Evolutionary conservation across 2,113 vertebrate genomes (phyloP).

Genomic region (Sarotherodon lohbergeri): DNA sequence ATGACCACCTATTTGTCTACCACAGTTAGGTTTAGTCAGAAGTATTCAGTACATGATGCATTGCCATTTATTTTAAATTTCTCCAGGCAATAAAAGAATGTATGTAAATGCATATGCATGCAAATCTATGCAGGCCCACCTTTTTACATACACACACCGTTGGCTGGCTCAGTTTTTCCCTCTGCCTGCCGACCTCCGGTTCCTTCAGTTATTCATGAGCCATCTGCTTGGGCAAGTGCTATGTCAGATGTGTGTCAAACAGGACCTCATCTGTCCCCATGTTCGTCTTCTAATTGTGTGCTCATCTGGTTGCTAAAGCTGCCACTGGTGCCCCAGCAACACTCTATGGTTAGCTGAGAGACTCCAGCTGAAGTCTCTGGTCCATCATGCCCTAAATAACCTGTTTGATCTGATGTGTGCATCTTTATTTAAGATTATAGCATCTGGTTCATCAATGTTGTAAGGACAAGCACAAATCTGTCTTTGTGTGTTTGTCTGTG

Average conservation of each 20-base stretch:
- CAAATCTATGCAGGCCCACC: neutral
- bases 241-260: conserved; percentile 66
- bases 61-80: neutral
- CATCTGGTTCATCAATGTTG: conserved; percentile 54
- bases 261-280: conserved; percentile 53
- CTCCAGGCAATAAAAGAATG: neutral
- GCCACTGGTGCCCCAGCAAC: conserved; percentile 1
- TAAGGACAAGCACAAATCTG: neutral
- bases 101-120: neutral
- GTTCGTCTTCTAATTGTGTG: conserved; percentile 54
- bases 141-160: neutral
- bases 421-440: conserved; percentile 53
- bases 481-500: neutral
- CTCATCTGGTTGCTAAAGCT: conserved; percentile 32
- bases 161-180: neutral
- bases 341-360: neutral
- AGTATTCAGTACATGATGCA: neutral
- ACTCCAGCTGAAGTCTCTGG: neutral
- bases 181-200: conserved; percentile 43
- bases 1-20: neutral
- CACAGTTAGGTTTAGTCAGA: neutral
- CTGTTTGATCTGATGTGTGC: conserved; percentile 48
- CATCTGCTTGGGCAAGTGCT: conserved; percentile 67
- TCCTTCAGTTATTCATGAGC: conserved; percentile 75
- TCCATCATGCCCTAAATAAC: conserved; percentile 51